Percentiles rank a stretch among this genome's conserved stretches.
These are phyloP conservation scores for Hippocampus mohnikei DNA, from an alignment of 2,113 vertebrate species.

Conservation along the genomic window DNA sequence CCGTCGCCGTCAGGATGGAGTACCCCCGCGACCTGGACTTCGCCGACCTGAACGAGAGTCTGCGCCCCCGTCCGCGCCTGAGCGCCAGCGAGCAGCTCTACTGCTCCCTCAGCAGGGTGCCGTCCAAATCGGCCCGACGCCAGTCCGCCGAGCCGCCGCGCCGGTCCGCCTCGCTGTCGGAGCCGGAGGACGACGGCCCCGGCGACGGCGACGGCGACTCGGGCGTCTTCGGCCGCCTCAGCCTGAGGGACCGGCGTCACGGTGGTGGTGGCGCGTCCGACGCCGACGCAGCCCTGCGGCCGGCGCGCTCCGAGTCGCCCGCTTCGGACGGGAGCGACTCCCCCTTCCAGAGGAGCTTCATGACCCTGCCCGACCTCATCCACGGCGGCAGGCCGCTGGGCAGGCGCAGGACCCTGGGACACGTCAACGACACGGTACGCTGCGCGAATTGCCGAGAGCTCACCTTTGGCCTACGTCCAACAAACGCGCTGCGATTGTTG, in stretches of 20 bases:
- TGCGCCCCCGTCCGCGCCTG: constrained; percentile 32
- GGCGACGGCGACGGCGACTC: not conserved
- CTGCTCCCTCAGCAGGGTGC: constrained; percentile 44
- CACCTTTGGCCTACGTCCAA: too few species aligned
- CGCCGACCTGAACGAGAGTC: constrained; percentile 37
- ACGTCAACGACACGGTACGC: constrained; percentile 68
- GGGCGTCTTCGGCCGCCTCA: not conserved
- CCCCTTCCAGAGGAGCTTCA: constrained; percentile 30
- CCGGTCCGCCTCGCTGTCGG: not conserved
- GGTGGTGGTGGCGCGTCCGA: not conserved
- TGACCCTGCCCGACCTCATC: constrained; percentile 70
- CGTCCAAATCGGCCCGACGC: not conserved
- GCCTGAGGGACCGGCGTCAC: too few species aligned
- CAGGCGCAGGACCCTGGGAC: constrained; percentile 67
- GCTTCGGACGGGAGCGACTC: not conserved
- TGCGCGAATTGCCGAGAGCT: not conserved
- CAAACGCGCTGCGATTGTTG: too few species aligned
- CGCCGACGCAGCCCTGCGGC: not conserved
- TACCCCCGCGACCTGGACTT: not conserved
- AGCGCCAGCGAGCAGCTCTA: constrained; percentile 34
- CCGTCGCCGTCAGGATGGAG: not conserved
- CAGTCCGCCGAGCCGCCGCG: not conserved
- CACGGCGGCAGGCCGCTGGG: constrained; percentile 58
- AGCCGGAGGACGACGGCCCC: not conserved
- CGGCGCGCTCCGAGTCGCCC: not conserved